phyloP scores from a whole-genome alignment of 2,797 vertebrate genomes.

The Cheracebus regulus region DNA sequence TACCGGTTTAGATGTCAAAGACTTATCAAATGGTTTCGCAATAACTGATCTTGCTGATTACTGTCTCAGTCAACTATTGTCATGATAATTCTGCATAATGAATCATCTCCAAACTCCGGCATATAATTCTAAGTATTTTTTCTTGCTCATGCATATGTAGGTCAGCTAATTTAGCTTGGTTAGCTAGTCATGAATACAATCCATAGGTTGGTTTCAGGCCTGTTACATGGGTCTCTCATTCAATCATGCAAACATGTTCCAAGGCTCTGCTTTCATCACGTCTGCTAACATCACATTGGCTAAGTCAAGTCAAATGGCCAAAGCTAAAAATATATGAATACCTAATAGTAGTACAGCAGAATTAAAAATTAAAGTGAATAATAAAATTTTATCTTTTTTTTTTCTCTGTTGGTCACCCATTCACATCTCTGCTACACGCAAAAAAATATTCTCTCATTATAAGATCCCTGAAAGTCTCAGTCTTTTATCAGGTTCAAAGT shows the following conservation, averaged over 20 bases:
- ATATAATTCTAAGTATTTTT: background rate
- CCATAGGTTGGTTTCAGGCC: background rate
- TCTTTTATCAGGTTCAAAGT: background rate
- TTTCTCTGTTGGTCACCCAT: background rate
- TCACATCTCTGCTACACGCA: background rate
- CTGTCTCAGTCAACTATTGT: background rate
- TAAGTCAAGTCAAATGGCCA: background rate
- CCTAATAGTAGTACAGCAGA: background rate
- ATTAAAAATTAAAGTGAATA: background rate
- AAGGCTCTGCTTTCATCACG: background rate
- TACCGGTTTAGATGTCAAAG: constrained; percentile 17
- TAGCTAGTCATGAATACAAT: background rate
- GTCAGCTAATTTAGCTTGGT: background rate
- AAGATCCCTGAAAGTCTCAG: background rate
- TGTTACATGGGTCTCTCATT: background rate
- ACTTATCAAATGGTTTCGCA: background rate
- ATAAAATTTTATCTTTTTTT: background rate
- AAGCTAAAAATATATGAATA: background rate
- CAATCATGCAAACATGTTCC: background rate
- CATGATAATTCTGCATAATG: background rate
- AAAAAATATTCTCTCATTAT: background rate
- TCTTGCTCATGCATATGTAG: background rate
- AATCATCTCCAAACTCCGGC: background rate
- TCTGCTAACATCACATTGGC: background rate
- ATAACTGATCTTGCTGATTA: background rate